A percentile compares a stretch with the other conserved stretches of the same genome.
phyloP scores from a whole-genome alignment of 2,888 invertebrate species.

The Oscheius sp. region DNA sequence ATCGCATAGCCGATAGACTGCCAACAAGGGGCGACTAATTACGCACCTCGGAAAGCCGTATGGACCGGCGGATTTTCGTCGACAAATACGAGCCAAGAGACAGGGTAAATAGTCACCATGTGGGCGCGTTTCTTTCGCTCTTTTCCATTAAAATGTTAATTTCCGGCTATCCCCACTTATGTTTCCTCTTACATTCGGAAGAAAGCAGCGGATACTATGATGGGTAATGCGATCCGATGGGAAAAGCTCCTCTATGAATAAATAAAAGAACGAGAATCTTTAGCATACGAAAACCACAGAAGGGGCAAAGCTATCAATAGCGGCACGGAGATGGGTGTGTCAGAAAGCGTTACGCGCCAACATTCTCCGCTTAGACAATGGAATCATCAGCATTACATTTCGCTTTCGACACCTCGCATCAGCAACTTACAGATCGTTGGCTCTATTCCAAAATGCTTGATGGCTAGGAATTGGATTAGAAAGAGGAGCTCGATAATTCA shows the following conservation, averaged over 20 bases:
- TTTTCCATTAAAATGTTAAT: background rate
- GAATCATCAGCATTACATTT: too few species aligned
- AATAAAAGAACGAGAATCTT: background rate
- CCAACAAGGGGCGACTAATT: slow-evolving; percentile 24
- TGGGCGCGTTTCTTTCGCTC: background rate
- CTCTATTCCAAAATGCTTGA: slow-evolving; percentile 44
- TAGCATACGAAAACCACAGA: background rate
- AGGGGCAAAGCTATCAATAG: background rate
- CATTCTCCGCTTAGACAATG: background rate
- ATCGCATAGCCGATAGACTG: slow-evolving; percentile 7
- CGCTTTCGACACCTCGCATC: background rate
- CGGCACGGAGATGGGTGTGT: background rate
- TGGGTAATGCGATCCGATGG: background rate
- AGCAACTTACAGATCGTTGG: slow-evolving; percentile 5
- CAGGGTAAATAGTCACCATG: background rate
- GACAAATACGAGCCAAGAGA: background rate
- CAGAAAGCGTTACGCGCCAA: background rate
- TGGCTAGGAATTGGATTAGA: slow-evolving; percentile 54
- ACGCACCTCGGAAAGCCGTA: slow-evolving; percentile 9
- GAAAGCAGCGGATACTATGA: background rate
- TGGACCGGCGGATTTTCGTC: slow-evolving; percentile 6
- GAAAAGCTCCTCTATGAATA: background rate
- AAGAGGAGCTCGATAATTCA: slow-evolving; percentile 31
- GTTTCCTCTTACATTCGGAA: background rate
- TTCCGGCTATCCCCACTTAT: background rate